A percentile compares a stretch with the other conserved stretches of the same genome.
phyloP scores from a whole-genome alignment of 2,888 invertebrate species.

The Temnothorax unifasciatus region DNA sequence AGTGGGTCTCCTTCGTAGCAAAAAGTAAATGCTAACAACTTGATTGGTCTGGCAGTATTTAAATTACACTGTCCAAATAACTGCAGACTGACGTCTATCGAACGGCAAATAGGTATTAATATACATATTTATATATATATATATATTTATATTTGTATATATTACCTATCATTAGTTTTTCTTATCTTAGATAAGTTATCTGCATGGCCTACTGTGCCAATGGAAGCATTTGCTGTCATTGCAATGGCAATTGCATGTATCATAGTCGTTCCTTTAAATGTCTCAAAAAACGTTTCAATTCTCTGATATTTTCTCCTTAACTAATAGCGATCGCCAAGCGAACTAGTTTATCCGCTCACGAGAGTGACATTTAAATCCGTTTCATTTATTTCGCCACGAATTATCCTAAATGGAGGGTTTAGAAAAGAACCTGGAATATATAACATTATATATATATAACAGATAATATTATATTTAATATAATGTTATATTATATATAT shows the following conservation, averaged over 20 bases:
- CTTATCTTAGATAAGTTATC: slow-evolving; percentile 62
- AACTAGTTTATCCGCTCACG: slow-evolving; percentile 47
- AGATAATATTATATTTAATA: not conserved
- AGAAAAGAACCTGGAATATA: slow-evolving; percentile 9
- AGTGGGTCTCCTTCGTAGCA: slow-evolving; percentile 1
- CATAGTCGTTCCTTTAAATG: slow-evolving; percentile 64
- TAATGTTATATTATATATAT: not conserved
- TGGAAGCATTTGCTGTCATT: slow-evolving; percentile 82
- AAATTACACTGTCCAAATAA: slow-evolving; percentile 70
- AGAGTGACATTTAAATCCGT: slow-evolving; percentile 43
- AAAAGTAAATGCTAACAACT: slow-evolving; percentile 72
- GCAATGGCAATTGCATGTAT: slow-evolving; percentile 73
- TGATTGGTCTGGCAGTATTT: slow-evolving; percentile 72
- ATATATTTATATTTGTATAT: slow-evolving; percentile 73
- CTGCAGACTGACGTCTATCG: slow-evolving; percentile 76
- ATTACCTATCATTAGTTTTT: slow-evolving; percentile 73
- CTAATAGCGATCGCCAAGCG: slow-evolving; percentile 63
- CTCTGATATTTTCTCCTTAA: slow-evolving; percentile 59
- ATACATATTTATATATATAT: slow-evolving; percentile 71
- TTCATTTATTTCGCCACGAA: not conserved
- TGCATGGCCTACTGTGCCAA: slow-evolving; percentile 80
- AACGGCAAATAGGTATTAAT: slow-evolving; percentile 76
- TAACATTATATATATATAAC: slow-evolving; percentile 1
- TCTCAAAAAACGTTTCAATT: slow-evolving; percentile 62
- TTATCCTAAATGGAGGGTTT: slow-evolving; percentile 30